Evolutionary conservation across 2,888 invertebrate genomes (phyloP).

Genomic region (Plebejus melissa): DNA sequence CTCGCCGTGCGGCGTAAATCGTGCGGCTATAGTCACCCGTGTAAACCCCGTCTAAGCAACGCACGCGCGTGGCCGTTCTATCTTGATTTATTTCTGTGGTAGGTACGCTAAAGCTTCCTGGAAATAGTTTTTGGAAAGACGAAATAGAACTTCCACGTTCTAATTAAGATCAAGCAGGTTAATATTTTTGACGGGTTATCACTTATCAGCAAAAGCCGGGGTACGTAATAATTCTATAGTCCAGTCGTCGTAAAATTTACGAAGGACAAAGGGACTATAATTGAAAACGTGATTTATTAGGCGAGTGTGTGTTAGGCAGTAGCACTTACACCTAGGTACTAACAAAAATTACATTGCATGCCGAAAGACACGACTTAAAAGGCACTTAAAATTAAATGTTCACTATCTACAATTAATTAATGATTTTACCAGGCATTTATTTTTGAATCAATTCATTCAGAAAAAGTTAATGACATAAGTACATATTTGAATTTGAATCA

Average conservation of each 20-base stretch:
- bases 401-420: not conserved
- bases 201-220: not conserved
- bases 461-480: not conserved
- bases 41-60: no score
- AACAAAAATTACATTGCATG: constrained; percentile 29
- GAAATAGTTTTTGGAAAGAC: not conserved
- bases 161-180: not conserved
- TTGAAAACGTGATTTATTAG: not conserved
- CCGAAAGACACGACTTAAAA: constrained; percentile 33
- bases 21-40: no score
- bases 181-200: not conserved
- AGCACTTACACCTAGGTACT: not conserved
- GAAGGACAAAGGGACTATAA: not conserved
- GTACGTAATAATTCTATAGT: not conserved
- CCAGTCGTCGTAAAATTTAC: not conserved
- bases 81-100: not conserved
- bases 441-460: not conserved
- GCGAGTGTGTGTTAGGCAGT: not conserved
- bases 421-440: not conserved
- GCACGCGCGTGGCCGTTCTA: no score
- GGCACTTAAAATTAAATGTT: constrained; percentile 32
- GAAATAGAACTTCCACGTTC: not conserved
- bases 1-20: no score
- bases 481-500: not conserved
- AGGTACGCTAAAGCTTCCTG: not conserved